Percentiles rank a stretch among this genome's conserved stretches.
Conservation (phyloP, 2,113 vertebrate genomes). For the Grus americana region DNA sequence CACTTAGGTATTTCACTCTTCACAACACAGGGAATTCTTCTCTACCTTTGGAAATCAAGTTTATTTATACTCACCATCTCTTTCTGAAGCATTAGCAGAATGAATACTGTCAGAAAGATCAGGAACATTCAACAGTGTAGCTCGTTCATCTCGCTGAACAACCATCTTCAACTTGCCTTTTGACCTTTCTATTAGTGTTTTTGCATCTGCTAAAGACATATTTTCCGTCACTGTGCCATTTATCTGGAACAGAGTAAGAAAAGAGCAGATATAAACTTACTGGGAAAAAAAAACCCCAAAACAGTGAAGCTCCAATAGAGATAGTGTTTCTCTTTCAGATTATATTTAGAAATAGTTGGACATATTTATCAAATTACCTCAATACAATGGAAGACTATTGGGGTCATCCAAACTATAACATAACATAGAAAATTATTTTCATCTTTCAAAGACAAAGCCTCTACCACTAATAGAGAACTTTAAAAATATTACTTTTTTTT, state of each 20-base stretch:
- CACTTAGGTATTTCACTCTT: not conserved
- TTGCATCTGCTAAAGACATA: slow-evolving; percentile 97
- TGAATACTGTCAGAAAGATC: slow-evolving; percentile 97
- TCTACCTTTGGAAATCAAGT: not conserved
- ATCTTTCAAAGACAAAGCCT: not conserved
- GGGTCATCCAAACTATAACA: not conserved
- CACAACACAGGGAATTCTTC: not conserved
- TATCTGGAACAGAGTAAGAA: slow-evolving; percentile 81
- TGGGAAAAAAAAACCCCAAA: not conserved
- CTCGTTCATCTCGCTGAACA: slow-evolving; percentile 95
- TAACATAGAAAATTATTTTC: not conserved
- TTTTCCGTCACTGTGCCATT: slow-evolving; percentile 99
- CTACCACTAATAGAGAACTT: not conserved
- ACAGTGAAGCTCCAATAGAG: not conserved
- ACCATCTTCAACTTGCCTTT: slow-evolving; percentile 99
- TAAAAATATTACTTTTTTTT: not conserved
- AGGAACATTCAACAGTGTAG: slow-evolving; percentile 93
- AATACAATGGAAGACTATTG: not conserved
- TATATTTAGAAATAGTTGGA: not conserved
- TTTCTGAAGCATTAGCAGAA: slow-evolving; percentile 95
- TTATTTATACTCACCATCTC: slow-evolving; percentile 86
- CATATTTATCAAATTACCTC: not conserved
- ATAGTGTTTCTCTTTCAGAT: not conserved
- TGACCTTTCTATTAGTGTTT: slow-evolving; percentile 98
- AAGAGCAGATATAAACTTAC: not conserved